Percentiles rank a stretch among this genome's conserved stretches.
phyloP scores from a whole-genome alignment of 2,888 invertebrate genomes.

The Anoncus sp. region DNA sequence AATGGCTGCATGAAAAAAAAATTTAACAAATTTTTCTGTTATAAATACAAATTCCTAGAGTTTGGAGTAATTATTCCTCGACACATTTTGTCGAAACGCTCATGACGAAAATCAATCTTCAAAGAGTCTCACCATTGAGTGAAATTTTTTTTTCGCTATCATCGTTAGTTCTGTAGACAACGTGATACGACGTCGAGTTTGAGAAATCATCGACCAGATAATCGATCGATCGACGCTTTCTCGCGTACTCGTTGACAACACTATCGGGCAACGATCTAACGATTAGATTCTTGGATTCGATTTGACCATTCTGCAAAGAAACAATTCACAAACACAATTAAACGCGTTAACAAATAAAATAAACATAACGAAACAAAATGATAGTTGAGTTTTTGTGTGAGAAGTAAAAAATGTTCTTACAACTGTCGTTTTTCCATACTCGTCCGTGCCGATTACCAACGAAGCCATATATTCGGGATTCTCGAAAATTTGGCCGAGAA shows the following conservation, averaged over 20 bases:
- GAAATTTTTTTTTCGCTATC: not conserved
- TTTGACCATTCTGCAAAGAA: slow-evolving; percentile 44
- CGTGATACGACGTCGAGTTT: slow-evolving; percentile 48
- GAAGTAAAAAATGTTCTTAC: slow-evolving; percentile 26
- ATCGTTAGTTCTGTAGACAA: slow-evolving; percentile 37
- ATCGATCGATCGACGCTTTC: slow-evolving; percentile 42
- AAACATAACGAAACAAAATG: slow-evolving; percentile 10
- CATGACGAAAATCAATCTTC: not conserved
- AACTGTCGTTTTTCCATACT: slow-evolving; percentile 10
- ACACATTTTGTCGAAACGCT: too few species aligned
- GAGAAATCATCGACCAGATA: not conserved
- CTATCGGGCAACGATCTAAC: slow-evolving; percentile 49
- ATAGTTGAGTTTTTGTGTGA: not conserved
- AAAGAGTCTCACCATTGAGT: slow-evolving; percentile 17
- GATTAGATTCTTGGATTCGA: slow-evolving; percentile 29
- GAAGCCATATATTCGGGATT: slow-evolving; percentile 31
- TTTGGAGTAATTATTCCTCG: too few species aligned
- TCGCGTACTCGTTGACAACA: slow-evolving; percentile 30
- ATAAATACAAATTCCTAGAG: not conserved
- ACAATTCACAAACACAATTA: not conserved
- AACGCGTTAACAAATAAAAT: not conserved
- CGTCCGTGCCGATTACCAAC: slow-evolving; percentile 34
- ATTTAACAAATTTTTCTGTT: not conserved
- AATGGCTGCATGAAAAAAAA: slow-evolving; percentile 3
- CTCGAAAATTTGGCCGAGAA: slow-evolving; percentile 15